Base-by-base conservation (phyloP, 2,113 vertebrate species). In the Trogon surrucura region DNA sequence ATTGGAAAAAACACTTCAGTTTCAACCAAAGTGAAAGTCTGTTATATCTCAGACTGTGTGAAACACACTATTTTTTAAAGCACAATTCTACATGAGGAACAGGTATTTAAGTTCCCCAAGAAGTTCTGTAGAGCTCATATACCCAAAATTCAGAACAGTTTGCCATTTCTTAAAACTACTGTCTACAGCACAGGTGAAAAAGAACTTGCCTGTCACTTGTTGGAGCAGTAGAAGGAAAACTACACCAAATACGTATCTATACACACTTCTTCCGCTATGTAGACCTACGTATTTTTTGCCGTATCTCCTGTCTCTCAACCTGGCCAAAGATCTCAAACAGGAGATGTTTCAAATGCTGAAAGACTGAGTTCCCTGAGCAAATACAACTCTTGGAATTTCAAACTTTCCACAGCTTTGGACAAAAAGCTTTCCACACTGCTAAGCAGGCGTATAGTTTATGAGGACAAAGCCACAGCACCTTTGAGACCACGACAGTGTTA, bases 401-500 rank as follows among this genome's bases (percentile, higher is more conserved):
- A 29, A 25, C 34, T 64, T 79, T 10, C 6, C 57, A 80, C 19
- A 78, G 16, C 25, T 85, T 53, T 3, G 12, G 25, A 60, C 21
- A 67, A 91, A 41, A 19, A 83, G 38, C 8, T 41, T 72, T 32
- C 45, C 30, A 58, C 0, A 0, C 21, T 1, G 4, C 62, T 58
- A 57, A 67, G 23, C 48, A 79, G 70, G 21, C 1, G 3, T 13
- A 14, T 4, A 60, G n/a, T 70, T 70, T 21, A 71, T 0, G 0
- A 44, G 17, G 34, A 34, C 48, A 56, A 62, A 80, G 53, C 25
- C 12, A 8, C 4, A 5, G 11, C 34, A 41, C 5, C 47, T 69
- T 30, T 38, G 51, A 67, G 48, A 93, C 30, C 1, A 3, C 0
- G 0, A 16, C 27, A 34, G 23, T 6, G 3, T 19, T 57, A 34